Evolutionary conservation across 2,113 vertebrate genomes (phyloP), one percentile per base, ranked within the genome.

Genomic region (Nipponia nippon): DNA sequence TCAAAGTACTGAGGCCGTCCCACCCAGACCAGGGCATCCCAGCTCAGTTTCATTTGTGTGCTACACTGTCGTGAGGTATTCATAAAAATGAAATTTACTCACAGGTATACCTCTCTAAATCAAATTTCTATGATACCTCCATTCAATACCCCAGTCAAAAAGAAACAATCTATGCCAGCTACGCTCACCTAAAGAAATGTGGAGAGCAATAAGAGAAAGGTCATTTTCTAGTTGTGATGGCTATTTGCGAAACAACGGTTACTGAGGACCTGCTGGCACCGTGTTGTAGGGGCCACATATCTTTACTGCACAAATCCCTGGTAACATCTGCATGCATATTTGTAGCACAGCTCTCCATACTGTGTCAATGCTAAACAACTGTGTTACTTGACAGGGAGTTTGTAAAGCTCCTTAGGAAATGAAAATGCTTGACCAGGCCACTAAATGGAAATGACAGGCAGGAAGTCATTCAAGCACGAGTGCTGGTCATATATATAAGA

Each of bases 261-360:
- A 13, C 19, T 44, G 42, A 81, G 50, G 34, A 23, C 9, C 25
- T 6, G 13, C 4, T 30, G 40, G 22, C 32, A 55, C 23, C 0
- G 0, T 15, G 7, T 42, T 42, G 1, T 6, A 44, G 14, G 32
- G 29, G n/a, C 38, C 40, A 34, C 11, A 16, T 22, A 70, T 4
- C 16, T 55, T 78, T 26, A 61, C n/a, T 55, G 29, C 52, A 62
- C 34, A 86, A 71, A 78, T 34, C 38, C 23, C 34, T 67, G 52
- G 13, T 22, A 53, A 72, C 2, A 1, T 7, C 55, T 71, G 14
- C 21, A 13, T 12, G 16, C 3, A 13, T 36, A 18, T 15, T 47
- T 95, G 55, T 38, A 75, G 29, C 44, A 47, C n/a, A 55, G 49
- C 4, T 76, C 22, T 77, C 34, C 19, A 2, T 53, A 30, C 5